Percentiles rank a stretch among this genome's conserved stretches.
Conservation (phyloP, 2,797 vertebrate species). For the Ctenosaura bakeri region DNA sequence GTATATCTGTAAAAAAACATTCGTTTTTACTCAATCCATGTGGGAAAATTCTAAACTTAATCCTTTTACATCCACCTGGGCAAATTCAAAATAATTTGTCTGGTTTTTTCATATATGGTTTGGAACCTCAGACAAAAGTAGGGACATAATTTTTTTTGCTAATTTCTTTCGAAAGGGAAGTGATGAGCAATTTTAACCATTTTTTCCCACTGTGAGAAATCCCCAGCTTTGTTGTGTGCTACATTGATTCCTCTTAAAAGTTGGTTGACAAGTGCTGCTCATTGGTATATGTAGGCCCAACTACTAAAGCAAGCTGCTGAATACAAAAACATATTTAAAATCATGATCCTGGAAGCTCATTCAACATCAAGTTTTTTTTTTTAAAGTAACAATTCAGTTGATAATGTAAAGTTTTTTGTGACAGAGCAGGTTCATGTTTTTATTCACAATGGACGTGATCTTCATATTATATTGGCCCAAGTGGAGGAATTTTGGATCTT, state of each 20-base stretch:
- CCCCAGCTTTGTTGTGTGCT: no score
- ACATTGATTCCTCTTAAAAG: no score
- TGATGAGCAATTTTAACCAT: no score
- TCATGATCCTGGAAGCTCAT: background rate
- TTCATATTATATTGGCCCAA: background rate
- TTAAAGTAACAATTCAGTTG: background rate
- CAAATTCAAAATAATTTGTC: background rate
- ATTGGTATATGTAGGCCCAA: background rate
- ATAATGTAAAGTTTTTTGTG: background rate
- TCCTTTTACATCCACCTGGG: background rate
- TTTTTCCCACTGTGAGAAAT: no score
- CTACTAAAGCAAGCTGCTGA: background rate
- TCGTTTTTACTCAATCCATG: background rate
- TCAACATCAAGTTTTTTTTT: background rate
- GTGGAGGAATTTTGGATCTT: background rate
- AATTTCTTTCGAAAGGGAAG: no score
- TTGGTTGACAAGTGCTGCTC: no score
- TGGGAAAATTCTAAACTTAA: background rate
- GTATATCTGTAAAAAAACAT: background rate
- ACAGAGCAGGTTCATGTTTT: background rate
- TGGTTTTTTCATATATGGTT: background rate
- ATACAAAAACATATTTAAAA: background rate
- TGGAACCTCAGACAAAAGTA: background rate
- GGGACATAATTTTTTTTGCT: no score
- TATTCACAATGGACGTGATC: background rate